Evolutionary conservation across 1,140 invertebrate species (phyloP).

Genomic region (Planococcus citri): DNA sequence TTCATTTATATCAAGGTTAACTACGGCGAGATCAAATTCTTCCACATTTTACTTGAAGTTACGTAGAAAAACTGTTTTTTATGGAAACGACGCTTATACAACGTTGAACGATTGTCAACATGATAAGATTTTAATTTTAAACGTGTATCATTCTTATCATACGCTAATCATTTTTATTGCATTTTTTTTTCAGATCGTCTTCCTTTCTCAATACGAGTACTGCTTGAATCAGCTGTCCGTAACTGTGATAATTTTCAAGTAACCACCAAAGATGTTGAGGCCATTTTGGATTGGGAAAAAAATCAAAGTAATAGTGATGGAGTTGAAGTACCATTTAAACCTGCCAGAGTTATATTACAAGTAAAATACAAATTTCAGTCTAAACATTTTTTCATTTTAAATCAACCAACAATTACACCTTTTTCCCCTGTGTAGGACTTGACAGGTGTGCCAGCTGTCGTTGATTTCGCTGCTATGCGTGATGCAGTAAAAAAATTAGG

Average conservation of each 20-base stretch:
- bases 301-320: conserved; percentile 53
- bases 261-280: conserved; percentile 71
- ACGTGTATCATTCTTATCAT: too few relatives aligned
- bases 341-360: conserved; percentile 88
- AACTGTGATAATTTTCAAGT: conserved; percentile 95
- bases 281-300: conserved; percentile 80
- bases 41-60: too few relatives aligned
- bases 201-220: conserved; percentile 86
- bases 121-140: background rate
- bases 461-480: conserved; percentile 97
- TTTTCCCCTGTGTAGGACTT: conserved; percentile 66
- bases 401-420: background rate
- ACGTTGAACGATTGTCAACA: background rate
- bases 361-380: conserved; percentile 35
- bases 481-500: conserved; percentile 80
- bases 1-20: background rate
- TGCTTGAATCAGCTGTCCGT: conserved; percentile 87
- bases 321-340: conserved; percentile 92
- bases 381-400: background rate
- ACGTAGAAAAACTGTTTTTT: too few relatives aligned
- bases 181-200: conserved; percentile 45
- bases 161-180: conserved; percentile 22
- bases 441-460: conserved; percentile 70
- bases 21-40: background rate
- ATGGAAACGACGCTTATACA: too few relatives aligned